These are phyloP conservation scores for Tachina grossa DNA, from an alignment of 2,888 invertebrate genomes.

Conservation along the genomic window DNA sequence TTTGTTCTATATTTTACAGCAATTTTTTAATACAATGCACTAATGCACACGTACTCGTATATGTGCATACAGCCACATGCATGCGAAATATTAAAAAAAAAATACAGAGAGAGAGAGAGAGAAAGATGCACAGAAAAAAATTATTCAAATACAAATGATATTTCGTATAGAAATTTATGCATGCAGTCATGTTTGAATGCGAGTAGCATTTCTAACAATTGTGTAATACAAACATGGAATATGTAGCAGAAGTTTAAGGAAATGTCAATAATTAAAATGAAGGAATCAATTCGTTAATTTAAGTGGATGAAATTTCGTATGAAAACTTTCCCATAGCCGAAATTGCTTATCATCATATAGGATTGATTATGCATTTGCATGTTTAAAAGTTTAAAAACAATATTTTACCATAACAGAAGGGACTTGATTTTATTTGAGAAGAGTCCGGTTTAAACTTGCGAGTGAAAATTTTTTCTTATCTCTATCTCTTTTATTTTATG, in stretches of 20 bases:
- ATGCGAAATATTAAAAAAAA: neutral
- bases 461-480: neutral
- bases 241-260: constrained; percentile 18
- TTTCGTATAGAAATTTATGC: constrained; percentile 20
- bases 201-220: constrained; percentile 18
- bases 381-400: too few relatives aligned
- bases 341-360: too few relatives aligned
- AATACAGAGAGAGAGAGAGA: neutral
- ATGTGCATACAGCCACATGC: neutral
- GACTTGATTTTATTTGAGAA: too few relatives aligned
- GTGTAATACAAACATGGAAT: constrained; percentile 17
- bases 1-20: constrained; percentile 57
- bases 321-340: too few relatives aligned
- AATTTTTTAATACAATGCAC: constrained; percentile 58
- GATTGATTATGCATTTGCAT: too few relatives aligned
- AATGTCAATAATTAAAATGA: constrained; percentile 2
- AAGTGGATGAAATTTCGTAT: neutral
- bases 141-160: constrained; percentile 24
- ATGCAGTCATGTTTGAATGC: neutral
- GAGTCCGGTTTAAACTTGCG: too few relatives aligned
- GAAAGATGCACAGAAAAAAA: neutral
- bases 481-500: neutral
- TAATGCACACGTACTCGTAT: constrained; percentile 23
- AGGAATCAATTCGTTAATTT: constrained; percentile 32
- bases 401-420: too few relatives aligned